Base-by-base conservation (phyloP, 2,888 invertebrate genomes). In the Himalopsyche tibetana region DNA sequence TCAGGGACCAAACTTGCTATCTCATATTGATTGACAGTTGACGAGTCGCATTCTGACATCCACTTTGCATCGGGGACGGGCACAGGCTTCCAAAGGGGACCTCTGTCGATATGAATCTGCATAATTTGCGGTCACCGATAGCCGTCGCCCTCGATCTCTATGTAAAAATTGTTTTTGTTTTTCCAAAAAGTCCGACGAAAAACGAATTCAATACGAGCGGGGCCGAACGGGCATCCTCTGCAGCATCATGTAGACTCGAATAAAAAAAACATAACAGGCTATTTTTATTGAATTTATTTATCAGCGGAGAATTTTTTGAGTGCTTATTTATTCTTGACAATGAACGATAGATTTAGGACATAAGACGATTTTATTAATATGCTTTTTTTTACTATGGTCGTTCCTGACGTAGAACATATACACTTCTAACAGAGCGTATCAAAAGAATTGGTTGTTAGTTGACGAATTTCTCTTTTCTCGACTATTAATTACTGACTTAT, bases 41-140 rank as follows among this genome's bases (percentile, higher is more conserved):
- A 63, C 63, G 63, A 19, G 63, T 28, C n/a, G 9, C 63, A 63
- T 63, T 63, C 28, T 63, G 63, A 63, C 63, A 8, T 63, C 63
- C 28, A 63, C 63, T 63, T 63, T 63, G 63, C 63, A 63, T 63
- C 63, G 15, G 28, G 19, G n/a, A 63, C 28, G 63, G 63, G 19
- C n/a, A 19, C 63, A 9, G 19, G 63, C 63, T 19, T 6, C 19
- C 63, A 28, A 19, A 63, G 28, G 19, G 28, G 28, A 63, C 63
- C 63, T 63, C 63, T 63, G 63, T 19, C 8, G 63, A 63, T 63
- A 28, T 15, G 19, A 63, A 63, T 63, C 63, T 63, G 63, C 63
- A 63, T 63, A 63, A 63, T 63, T 63, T 63, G 63, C 63, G 63
- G 63, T 63, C 63, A 63, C 63, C 63, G 63, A 28, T 63, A n/a